Percentiles rank a stretch among this genome's conserved stretches.
These are phyloP conservation scores for Gortyna flavago DNA, from an alignment of 2,888 invertebrate genomes.

Conservation along the genomic window DNA sequence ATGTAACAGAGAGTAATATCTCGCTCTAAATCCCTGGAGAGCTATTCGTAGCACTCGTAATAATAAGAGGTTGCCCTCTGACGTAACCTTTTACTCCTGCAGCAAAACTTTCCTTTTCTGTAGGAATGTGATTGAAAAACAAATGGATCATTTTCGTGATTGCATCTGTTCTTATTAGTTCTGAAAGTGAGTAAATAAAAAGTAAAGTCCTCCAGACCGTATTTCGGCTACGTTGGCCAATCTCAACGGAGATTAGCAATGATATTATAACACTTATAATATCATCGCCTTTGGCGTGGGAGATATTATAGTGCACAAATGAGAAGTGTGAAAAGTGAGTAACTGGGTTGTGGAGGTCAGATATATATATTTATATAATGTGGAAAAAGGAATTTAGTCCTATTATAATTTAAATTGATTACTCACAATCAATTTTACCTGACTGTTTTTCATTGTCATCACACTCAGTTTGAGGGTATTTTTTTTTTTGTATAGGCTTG, in stretches of 20 bases:
- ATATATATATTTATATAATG: background rate
- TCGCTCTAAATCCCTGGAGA: conserved; percentile 3
- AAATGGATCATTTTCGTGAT: conserved; percentile 35
- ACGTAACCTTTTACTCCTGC: background rate
- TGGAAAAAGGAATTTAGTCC: background rate
- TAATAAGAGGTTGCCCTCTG: conserved; percentile 12
- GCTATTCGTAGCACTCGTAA: conserved; percentile 13
- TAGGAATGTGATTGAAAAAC: conserved; percentile 36
- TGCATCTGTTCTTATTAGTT: background rate
- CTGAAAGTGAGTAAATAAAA: background rate
- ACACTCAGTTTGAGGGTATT: no score
- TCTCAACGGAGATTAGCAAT: no score
- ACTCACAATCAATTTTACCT: background rate
- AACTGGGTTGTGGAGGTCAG: background rate
- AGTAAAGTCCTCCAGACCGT: no score
- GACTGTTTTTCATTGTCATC: background rate
- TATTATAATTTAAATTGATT: background rate
- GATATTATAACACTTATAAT: no score
- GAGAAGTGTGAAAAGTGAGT: background rate
- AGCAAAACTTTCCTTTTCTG: background rate
- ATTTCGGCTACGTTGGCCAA: no score
- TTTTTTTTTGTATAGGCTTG: background rate
- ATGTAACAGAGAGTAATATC: conserved; percentile 17
- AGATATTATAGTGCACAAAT: no score
- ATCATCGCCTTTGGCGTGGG: no score